phyloP scores from a whole-genome alignment of 37 sponge, comb jelly and placozoan species.

The Halichondria panicea region DNA sequence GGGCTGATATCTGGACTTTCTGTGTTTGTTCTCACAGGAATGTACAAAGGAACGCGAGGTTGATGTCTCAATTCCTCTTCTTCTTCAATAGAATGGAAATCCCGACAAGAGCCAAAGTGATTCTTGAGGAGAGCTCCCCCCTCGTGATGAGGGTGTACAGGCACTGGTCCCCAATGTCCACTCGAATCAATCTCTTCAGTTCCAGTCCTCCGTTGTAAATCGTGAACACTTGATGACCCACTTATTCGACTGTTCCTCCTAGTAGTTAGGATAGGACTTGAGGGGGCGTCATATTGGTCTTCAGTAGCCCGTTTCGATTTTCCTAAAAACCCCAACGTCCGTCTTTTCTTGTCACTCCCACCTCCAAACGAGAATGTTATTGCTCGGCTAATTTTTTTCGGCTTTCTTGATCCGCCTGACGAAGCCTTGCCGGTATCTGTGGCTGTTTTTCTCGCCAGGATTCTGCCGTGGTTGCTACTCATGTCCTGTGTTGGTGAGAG shows the following conservation, averaged over 20 bases:
- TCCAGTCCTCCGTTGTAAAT: neutral
- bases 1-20: conserved; percentile 1
- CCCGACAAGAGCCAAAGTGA: conserved; percentile 11
- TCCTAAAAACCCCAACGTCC: conserved; percentile 6
- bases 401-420: conserved; percentile 5
- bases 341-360: conserved; percentile 12
- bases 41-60: neutral
- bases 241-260: neutral
- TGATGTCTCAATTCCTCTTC: neutral
- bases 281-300: neutral
- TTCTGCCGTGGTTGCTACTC: conserved; percentile 8
- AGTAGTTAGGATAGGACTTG: conserved; percentile 19
- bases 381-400: conserved; percentile 1
- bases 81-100: neutral
- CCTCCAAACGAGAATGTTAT: conserved; percentile 32
- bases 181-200: neutral
- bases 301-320: neutral
- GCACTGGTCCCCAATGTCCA: neutral
- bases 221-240: neutral
- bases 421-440: neutral
- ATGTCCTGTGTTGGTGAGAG: too few relatives aligned
- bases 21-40: neutral
- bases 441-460: neutral
- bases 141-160: too few relatives aligned
- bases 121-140: neutral